These are phyloP conservation scores for Icerya purchasi DNA, from an alignment of 2,888 invertebrate species.

Conservation along the genomic window DNA sequence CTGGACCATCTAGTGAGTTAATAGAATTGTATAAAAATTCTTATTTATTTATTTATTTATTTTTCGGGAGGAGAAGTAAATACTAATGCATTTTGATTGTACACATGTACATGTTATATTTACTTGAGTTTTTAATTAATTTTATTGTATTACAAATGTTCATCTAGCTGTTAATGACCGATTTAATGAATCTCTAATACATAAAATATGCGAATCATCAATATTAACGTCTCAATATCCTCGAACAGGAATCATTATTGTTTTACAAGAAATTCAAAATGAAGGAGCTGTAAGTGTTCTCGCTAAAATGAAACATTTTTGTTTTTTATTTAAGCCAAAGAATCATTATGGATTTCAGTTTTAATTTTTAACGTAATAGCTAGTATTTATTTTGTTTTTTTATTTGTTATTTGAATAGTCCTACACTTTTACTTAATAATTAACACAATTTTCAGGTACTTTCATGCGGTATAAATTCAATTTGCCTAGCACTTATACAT, in stretches of 20 bases:
- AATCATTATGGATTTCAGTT: too few species aligned
- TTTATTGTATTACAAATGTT: background rate
- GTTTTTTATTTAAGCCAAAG: too few species aligned
- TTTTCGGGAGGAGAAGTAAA: too few species aligned
- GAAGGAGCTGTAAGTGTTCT: constrained; percentile 43
- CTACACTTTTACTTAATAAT: too few species aligned
- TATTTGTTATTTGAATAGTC: too few species aligned
- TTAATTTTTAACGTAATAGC: too few species aligned
- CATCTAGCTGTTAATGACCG: constrained; percentile 39
- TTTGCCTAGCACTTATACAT: constrained; percentile 60
- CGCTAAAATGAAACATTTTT: too few species aligned
- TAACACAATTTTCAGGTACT: constrained; percentile 39
- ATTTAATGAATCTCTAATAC: constrained; percentile 48
- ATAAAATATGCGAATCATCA: constrained; percentile 52
- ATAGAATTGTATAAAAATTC: background rate
- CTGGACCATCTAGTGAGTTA: constrained; percentile 41
- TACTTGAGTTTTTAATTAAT: too few species aligned
- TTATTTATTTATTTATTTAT: background rate
- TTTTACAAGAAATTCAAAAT: constrained; percentile 71
- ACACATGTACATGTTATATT: too few species aligned
- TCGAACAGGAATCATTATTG: constrained; percentile 51
- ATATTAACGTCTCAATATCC: constrained; percentile 53
- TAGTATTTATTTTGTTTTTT: too few species aligned
- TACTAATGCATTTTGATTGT: too few species aligned
- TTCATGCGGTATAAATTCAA: constrained; percentile 59